phyloP scores from a whole-genome alignment of 2,888 invertebrate species.

The Drosophila meridionalis region DNA sequence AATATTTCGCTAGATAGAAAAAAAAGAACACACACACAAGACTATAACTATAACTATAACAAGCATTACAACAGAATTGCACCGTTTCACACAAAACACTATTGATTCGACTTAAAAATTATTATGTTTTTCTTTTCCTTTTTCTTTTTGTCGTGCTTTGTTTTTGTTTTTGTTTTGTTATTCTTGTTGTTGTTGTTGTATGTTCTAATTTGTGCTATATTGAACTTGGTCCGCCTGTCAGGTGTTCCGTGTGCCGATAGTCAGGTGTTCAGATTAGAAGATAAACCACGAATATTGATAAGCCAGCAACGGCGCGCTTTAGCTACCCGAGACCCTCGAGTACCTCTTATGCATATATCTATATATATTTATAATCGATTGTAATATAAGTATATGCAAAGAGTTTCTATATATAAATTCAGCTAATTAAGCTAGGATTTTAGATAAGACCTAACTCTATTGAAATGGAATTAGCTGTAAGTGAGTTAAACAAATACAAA shows the following conservation, averaged over 20 bases:
- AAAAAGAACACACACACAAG: slow-evolving; percentile 5
- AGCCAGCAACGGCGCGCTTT: background rate
- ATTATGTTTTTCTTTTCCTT: slow-evolving; percentile 3
- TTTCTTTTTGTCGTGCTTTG: background rate
- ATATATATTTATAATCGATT: background rate
- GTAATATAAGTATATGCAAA: background rate
- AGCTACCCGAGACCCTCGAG: background rate
- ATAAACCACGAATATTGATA: slow-evolving; percentile 9
- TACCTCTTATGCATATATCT: background rate
- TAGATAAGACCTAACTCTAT: background rate
- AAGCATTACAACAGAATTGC: slow-evolving; percentile 12
- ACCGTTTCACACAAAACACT: slow-evolving; percentile 36
- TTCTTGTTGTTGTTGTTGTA: background rate
- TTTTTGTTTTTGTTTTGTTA: background rate
- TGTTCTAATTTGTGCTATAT: slow-evolving; percentile 3
- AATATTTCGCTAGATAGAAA: slow-evolving; percentile 33
- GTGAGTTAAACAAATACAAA: background rate
- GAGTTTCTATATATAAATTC: background rate
- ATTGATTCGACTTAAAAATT: slow-evolving; percentile 16
- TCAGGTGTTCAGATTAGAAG: slow-evolving; percentile 12
- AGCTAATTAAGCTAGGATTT: background rate
- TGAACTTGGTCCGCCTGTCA: background rate
- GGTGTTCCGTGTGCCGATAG: slow-evolving; percentile 2
- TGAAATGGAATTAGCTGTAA: background rate
- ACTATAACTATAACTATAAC: slow-evolving; percentile 21